These are phyloP conservation scores for Leucoma salicis DNA, from an alignment of 2,888 invertebrate genomes.

Conservation along the genomic window DNA sequence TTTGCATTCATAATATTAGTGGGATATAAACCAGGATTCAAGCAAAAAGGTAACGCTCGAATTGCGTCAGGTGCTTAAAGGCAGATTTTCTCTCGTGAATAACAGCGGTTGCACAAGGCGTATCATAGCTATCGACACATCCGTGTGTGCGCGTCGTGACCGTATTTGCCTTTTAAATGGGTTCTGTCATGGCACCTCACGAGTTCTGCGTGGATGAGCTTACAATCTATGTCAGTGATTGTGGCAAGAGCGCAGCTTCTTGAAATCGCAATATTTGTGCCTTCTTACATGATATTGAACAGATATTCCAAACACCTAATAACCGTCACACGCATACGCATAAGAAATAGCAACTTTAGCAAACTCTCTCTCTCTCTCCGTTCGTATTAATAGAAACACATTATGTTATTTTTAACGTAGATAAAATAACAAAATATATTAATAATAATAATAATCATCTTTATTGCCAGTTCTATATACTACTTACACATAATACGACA, in stretches of 20 bases:
- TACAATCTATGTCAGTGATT: constrained; percentile 66
- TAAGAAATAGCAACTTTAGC: no score
- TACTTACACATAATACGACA: no score
- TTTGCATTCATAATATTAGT: no score
- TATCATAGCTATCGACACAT: constrained; percentile 50
- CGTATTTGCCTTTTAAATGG: constrained; percentile 73
- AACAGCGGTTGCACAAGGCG: constrained; percentile 43
- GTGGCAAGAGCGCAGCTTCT: constrained; percentile 38
- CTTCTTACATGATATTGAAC: constrained; percentile 10
- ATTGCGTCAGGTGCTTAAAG: constrained; percentile 25
- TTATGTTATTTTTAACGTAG: no score
- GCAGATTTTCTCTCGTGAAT: constrained; percentile 32
- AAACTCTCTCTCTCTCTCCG: no score
- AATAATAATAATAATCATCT: no score
- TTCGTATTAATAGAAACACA: no score
- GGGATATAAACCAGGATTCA: no score
- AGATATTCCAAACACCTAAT: no score
- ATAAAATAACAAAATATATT: no score
- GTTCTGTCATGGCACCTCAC: constrained; percentile 64
- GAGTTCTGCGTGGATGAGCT: constrained; percentile 66
- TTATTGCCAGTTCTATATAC: no score
- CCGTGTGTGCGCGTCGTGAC: constrained; percentile 66
- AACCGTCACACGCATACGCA: no score
- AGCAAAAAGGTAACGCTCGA: constrained; percentile 11
- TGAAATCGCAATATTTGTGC: constrained; percentile 25